Conservation (phyloP, 2,888 invertebrate species). For the Xanthia icteritia region DNA sequence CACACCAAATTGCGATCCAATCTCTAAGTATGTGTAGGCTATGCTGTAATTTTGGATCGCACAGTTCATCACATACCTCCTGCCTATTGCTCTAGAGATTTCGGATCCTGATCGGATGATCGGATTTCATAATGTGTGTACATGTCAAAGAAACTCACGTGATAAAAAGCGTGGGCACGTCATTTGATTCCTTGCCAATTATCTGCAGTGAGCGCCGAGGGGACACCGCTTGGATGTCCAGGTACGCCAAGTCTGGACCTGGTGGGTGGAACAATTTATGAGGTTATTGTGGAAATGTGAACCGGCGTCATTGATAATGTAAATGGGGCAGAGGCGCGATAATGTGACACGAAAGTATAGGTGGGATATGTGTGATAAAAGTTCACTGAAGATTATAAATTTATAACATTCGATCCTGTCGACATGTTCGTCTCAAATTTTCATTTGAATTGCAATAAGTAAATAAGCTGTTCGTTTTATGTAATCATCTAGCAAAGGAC, state of each 20-base stretch:
- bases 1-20: not conserved
- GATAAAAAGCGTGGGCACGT: conserved; percentile 73
- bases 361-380: not conserved
- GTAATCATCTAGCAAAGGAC: too few relatives aligned
- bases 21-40: not conserved
- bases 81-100: not conserved
- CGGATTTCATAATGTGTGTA: not conserved
- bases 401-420: not conserved
- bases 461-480: too few relatives aligned
- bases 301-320: conserved; percentile 1
- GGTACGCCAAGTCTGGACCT: conserved; percentile 77
- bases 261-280: conserved; percentile 14
- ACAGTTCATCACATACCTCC: not conserved
- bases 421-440: not conserved
- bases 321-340: not conserved
- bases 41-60: not conserved
- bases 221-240: conserved; percentile 74
- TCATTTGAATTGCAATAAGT: too few relatives aligned
- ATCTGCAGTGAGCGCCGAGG: conserved; percentile 78
- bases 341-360: not conserved
- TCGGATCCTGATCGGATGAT: not conserved
- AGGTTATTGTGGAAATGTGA: not conserved
- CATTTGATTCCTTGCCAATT: conserved; percentile 69
- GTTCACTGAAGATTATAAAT: not conserved
- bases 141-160: conserved; percentile 75